Percentiles rank a stretch among this genome's conserved stretches.
These are phyloP conservation scores for Myopa tessellatipennis DNA, from an alignment of 2,888 invertebrate genomes.

Conservation along the genomic window DNA sequence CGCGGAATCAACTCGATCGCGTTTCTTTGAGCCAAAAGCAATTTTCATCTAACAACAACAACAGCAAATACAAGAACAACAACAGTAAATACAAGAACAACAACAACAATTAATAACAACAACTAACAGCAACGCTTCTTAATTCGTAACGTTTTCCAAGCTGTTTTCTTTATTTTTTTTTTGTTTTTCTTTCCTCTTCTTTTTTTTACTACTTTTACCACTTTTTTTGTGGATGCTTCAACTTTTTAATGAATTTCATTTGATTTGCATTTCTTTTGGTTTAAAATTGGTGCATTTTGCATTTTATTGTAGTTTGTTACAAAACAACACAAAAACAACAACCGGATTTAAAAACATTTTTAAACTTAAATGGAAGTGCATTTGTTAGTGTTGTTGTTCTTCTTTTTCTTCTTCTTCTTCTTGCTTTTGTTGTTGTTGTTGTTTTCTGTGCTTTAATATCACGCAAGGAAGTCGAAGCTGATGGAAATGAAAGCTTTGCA, in stretches of 20 bases:
- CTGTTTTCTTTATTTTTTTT: not conserved
- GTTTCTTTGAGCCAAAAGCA: not conserved
- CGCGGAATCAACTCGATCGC: not conserved
- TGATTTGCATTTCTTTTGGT: too few relatives aligned
- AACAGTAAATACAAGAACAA: too few relatives aligned
- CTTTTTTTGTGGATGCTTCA: too few relatives aligned
- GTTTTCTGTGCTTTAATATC: not conserved
- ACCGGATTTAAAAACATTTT: not conserved
- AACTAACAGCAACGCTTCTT: too few relatives aligned
- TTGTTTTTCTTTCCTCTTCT: not conserved
- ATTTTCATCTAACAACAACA: not conserved
- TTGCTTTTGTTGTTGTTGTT: too few relatives aligned
- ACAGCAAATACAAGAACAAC: too few relatives aligned
- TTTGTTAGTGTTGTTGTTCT: too few relatives aligned
- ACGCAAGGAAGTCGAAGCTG: not conserved
- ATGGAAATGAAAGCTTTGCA: slow-evolving; percentile 11
- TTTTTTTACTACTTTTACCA: too few relatives aligned
- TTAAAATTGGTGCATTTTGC: too few relatives aligned
- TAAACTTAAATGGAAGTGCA: slow-evolving; percentile 3
- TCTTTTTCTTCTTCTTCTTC: not conserved
- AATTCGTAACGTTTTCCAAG: not conserved
- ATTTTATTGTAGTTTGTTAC: too few relatives aligned
- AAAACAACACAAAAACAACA: not conserved
- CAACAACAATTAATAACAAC: too few relatives aligned
- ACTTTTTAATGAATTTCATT: too few relatives aligned